phyloP scores from a whole-genome alignment of 1,140 invertebrate genomes.

The Drosophila equinoxialis region DNA sequence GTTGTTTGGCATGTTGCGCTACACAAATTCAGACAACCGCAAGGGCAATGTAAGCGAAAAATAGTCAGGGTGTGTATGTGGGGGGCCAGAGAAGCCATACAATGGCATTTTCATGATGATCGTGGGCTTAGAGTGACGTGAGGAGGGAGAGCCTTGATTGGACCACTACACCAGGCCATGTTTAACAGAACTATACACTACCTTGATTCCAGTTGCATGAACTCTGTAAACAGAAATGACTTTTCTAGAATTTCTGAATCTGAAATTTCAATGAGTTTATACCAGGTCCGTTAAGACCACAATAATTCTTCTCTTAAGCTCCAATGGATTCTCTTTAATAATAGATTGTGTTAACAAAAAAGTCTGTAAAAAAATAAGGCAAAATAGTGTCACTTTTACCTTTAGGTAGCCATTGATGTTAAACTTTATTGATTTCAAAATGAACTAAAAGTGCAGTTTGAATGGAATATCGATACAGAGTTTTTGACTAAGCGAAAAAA shows the following conservation, averaged over 20 bases:
- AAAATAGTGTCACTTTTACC: no score
- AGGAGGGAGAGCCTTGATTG: background rate
- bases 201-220: conserved; percentile 1
- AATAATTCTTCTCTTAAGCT: no score
- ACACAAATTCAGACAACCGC: conserved; percentile 36
- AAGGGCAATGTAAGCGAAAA: conserved; percentile 26
- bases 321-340: no score
- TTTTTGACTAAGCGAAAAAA: no score
- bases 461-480: no score
- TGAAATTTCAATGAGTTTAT: no score
- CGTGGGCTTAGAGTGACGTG: background rate
- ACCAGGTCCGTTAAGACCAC: no score
- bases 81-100: conserved; percentile 22
- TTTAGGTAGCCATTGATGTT: no score
- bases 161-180: conserved; percentile 34
- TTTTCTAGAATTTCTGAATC: background rate
- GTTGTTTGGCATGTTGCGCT: conserved; percentile 60
- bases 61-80: background rate
- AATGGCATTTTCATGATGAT: conserved; percentile 58
- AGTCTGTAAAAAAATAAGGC: no score
- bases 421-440: no score
- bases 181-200: conserved; percentile 31
- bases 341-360: no score
- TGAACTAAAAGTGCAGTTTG: no score
- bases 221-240: background rate